phyloP scores from a whole-genome alignment of 2,888 invertebrate species.

The Monochamus alternatus region DNA sequence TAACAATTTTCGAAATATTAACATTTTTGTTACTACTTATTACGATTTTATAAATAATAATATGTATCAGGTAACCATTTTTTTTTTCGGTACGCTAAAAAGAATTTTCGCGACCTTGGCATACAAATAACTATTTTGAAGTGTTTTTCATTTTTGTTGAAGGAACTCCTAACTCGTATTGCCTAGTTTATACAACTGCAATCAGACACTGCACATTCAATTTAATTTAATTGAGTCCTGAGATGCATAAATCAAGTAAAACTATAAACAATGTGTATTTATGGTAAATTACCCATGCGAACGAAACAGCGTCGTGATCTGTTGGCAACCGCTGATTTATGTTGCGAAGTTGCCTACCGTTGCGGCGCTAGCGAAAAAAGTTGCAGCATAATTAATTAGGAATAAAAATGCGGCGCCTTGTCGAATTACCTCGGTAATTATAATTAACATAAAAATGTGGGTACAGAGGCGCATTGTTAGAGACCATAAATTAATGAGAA shows the following conservation, averaged over 20 bases:
- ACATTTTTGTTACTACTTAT: too few relatives aligned
- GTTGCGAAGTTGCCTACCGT: neutral
- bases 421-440: constrained; percentile 12
- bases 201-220: neutral
- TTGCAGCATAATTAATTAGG: constrained; percentile 2
- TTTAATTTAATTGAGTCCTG: neutral
- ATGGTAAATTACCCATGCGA: neutral
- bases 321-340: constrained; percentile 17
- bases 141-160: too few relatives aligned
- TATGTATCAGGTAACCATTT: too few relatives aligned
- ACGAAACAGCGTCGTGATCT: neutral
- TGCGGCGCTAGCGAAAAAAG: constrained; percentile 11
- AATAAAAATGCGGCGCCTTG: constrained; percentile 26
- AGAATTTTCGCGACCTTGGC: too few relatives aligned
- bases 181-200: neutral
- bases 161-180: neutral
- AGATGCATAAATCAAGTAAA: neutral
- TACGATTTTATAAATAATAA: too few relatives aligned
- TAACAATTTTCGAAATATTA: too few relatives aligned
- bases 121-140: too few relatives aligned
- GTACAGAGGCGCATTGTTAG: neutral
- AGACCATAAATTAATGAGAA: too few relatives aligned
- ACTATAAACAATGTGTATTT: neutral
- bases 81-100: too few relatives aligned
- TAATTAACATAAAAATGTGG: constrained; percentile 15